These are phyloP conservation scores for Lerista edwardsae DNA, from an alignment of 2,797 vertebrate species.

Conservation along the genomic window DNA sequence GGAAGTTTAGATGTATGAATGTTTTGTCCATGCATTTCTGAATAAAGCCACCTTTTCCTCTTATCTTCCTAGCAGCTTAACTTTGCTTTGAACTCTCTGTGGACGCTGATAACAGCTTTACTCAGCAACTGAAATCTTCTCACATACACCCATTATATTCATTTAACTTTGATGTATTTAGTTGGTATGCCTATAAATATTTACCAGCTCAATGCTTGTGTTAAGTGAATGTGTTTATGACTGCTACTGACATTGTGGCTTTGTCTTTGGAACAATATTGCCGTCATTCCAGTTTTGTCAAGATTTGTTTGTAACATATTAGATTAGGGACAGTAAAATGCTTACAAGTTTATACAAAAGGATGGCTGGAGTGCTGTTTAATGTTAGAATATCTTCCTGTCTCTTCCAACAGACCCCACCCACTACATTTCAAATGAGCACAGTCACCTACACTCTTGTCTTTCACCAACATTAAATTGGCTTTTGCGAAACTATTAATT, in stretches of 20 bases:
- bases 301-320: not conserved
- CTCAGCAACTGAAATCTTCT: not conserved
- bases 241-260: not conserved
- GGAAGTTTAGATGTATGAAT: not conserved
- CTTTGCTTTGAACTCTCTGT: not conserved
- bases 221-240: not conserved
- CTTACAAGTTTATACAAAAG: not conserved
- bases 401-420: not conserved
- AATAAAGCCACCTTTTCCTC: not conserved
- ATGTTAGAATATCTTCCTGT: not conserved
- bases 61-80: not conserved
- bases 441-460: not conserved
- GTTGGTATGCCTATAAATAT: slow-evolving; percentile 5
- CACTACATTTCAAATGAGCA: not conserved
- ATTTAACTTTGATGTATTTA: not conserved
- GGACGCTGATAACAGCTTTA: not conserved
- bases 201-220: not conserved
- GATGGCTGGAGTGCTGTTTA: not conserved
- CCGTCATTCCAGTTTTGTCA: not conserved
- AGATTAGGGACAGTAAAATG: not conserved
- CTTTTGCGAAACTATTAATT: not conserved
- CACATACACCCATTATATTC: not conserved
- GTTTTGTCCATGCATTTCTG: not conserved
- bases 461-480: slow-evolving; percentile 35
- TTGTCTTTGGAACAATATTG: not conserved